Percentiles rank a stretch among this genome's conserved stretches.
These are phyloP conservation scores for Heliconius ethilla DNA, from an alignment of 2,888 invertebrate genomes.

Conservation along the genomic window DNA sequence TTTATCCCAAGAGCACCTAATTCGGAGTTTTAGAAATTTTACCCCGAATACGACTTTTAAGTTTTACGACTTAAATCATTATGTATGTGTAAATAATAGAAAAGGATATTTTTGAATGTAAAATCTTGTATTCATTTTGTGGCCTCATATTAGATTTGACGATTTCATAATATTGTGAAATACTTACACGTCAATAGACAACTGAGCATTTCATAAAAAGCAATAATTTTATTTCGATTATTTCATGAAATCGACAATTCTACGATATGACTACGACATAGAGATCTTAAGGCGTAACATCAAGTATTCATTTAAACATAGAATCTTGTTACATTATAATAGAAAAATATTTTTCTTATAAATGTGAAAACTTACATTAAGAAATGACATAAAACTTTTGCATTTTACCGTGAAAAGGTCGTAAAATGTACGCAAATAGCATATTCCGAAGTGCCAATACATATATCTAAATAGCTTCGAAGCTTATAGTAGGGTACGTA, in stretches of 20 bases:
- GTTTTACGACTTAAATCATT: background rate
- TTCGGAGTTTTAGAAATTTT: slow-evolving; percentile 73
- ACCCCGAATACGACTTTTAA: slow-evolving; percentile 63
- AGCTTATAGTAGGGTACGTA: background rate
- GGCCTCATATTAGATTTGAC: background rate
- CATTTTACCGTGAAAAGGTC: slow-evolving; percentile 71
- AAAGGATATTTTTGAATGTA: background rate
- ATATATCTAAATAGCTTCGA: slow-evolving; percentile 40
- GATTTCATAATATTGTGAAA: background rate
- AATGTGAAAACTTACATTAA: no score
- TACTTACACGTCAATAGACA: no score
- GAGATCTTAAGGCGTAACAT: background rate
- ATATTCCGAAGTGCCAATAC: slow-evolving; percentile 42
- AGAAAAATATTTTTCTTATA: background rate
- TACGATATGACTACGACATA: background rate
- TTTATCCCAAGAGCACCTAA: slow-evolving; percentile 75
- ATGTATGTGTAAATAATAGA: background rate
- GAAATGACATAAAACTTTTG: slow-evolving; percentile 60
- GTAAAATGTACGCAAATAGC: slow-evolving; percentile 63
- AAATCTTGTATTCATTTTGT: background rate
- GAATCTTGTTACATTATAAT: no score
- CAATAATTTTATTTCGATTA: no score
- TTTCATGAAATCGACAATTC: background rate
- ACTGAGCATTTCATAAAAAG: no score
- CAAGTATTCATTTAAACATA: background rate